Evolutionary conservation across 2,113 vertebrate genomes (phyloP), one percentile per base, ranked within the genome.

Genomic region (Nerophis lumbriciformis): DNA sequence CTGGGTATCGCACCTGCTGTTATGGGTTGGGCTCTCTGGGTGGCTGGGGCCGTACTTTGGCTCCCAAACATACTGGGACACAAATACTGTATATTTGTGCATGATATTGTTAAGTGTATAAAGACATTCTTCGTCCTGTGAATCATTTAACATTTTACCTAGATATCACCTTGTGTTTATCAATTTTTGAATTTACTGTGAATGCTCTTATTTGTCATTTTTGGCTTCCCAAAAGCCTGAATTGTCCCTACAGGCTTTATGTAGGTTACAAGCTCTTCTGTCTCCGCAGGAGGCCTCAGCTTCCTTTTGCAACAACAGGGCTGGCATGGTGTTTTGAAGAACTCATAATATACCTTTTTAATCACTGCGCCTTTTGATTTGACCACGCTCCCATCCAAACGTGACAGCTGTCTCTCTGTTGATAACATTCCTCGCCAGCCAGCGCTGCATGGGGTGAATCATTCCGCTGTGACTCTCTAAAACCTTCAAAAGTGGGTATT

Each of bases 391-490:
- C 60, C 58, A 66, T 73, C 79, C 61, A 49, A 86, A 48, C 50
- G 71, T 72, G 16, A 75, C 60, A 63, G 19, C 87, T 91, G 88
- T 69, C 72, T 88, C 82, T 84, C 63, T 84, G 86, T 82, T 88
- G 89, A 90, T 90, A 90, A 81, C 82, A 62, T 69, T 75, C 79
- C 75, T 28, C 81, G 83, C 62, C 78, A 68, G 65, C 71, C 74
- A 15, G 66, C 80, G 3, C 87, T 60, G 61, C 85, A 79, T 82
- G 87, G 83, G 89, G 88, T 66, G 79, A 57, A 85, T 45, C 42
- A 44, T 28, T 28, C 28, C 28, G 28, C 28, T 44, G 42, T 44
- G 86, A 84, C 12, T 82, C 80, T 28, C 28, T 28, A 28, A 28
- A 28, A 28, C 28, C 28, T 90, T 87, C 86, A 89, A 85, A 79